These are phyloP conservation scores for Villa cingulata DNA, from an alignment of 2,888 invertebrate genomes.

Conservation along the genomic window DNA sequence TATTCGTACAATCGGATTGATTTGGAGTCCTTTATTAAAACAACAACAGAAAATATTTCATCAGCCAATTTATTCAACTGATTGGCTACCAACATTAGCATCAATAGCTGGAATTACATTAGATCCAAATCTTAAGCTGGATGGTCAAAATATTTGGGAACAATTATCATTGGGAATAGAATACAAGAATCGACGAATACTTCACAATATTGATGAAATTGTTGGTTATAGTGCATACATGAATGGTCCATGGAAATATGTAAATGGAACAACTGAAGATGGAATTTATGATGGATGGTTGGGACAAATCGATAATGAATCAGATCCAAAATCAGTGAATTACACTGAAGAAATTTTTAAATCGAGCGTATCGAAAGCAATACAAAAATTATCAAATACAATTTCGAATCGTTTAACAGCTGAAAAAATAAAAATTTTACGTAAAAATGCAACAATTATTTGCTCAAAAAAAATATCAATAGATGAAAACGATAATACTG, in stretches of 20 bases:
- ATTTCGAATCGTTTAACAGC: neutral
- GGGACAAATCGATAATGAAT: constrained; percentile 19
- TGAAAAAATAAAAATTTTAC: constrained; percentile 13
- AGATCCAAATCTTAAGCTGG: constrained; percentile 33
- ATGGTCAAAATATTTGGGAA: constrained; percentile 58
- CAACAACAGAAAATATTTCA: constrained; percentile 42
- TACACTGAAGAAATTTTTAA: constrained; percentile 21
- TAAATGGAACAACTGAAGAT: constrained; percentile 26
- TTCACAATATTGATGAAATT: constrained; percentile 58
- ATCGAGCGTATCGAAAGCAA: constrained; percentile 18
- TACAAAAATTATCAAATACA: constrained; percentile 14
- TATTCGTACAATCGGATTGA: constrained; percentile 57
- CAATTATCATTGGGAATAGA: constrained; percentile 39
- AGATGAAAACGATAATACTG: too few relatives aligned
- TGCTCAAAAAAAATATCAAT: constrained; percentile 17
- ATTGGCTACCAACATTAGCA: constrained; percentile 67
- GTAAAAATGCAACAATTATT: constrained; percentile 21
- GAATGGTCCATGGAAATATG: constrained; percentile 24
- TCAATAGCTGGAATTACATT: constrained; percentile 25
- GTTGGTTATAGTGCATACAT: constrained; percentile 26
- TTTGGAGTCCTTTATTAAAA: constrained; percentile 55
- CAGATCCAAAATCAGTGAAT: constrained; percentile 21
- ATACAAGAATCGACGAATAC: constrained; percentile 16
- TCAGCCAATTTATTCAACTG: constrained; percentile 62
- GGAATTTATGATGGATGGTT: constrained; percentile 21